Evolutionary conservation across 1,140 invertebrate species (phyloP), one percentile per base, ranked within the genome.

Genomic region (Drosophila murphyi): DNA sequence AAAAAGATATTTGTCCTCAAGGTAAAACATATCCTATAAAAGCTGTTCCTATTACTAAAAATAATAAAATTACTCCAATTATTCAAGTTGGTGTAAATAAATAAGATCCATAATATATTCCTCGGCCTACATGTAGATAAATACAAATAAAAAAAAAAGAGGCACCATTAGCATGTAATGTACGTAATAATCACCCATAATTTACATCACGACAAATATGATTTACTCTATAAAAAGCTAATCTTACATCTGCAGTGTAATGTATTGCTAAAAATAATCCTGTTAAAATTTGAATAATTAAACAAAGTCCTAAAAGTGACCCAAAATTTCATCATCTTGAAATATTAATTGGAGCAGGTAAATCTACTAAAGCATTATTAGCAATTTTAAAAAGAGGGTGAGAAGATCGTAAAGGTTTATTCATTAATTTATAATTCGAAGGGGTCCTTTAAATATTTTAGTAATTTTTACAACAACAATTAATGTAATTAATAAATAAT

Each of bases 1-100:
- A 96, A 92, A 95, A 96, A 20, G 94, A 95, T 94, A 96, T 96
- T 94, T 96, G 95, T 28, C 95, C 95, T 93, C 95, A 96, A 3
- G 95, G 95, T 80, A 95, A 85, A 3, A 96, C 95, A 94, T 96
- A 96, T 0, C 95, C 95, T 93, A 96, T 90, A 93, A 96, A 96
- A 31, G 95, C 94, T 61, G 95, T 95, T 89, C 65, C 93, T 94
- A 96, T 96, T 63, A 93, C 81, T 90, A 94, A 39, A 80, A 95
- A 93, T 81, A 95, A 89, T 92, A 95, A 94, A 57, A 94, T 88
- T 63, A 94, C 85, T 72, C 95, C 95, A 29, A 92, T 71, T 78
- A 92, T 73, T 95, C 94, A 95, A 3, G 94, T 93, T 81, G 92
- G 93, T 87, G 92, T 92, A 70, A 93, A 93, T 79, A 93, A 73